Percentiles rank a stretch among this genome's conserved stretches.
Evolutionary conservation across 1,140 invertebrate genomes (phyloP).

Genomic region (Drosophila bocqueti): DNA sequence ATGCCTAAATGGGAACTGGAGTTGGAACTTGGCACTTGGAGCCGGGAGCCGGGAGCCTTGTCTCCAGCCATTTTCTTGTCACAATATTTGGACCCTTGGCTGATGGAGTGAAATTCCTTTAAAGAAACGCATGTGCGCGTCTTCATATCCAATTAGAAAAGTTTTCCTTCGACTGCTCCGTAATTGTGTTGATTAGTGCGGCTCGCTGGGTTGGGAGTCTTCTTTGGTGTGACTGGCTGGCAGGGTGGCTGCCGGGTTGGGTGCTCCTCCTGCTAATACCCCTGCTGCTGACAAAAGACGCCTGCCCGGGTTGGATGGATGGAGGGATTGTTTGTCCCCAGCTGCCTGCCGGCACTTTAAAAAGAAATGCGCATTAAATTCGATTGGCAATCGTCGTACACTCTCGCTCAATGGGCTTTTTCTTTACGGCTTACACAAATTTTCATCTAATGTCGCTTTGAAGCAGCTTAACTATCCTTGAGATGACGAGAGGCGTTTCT

Average conservation of each 20-base stretch:
- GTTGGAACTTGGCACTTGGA: slow-evolving; percentile 32
- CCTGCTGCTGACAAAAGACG: slow-evolving; percentile 33
- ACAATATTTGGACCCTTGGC: slow-evolving; percentile 75
- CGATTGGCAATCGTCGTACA: slow-evolving; percentile 59
- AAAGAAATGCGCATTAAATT: slow-evolving; percentile 63
- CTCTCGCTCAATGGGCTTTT: slow-evolving; percentile 42
- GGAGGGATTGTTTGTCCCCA: slow-evolving; percentile 29
- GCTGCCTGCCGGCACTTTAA: slow-evolving; percentile 61
- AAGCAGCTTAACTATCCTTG: slow-evolving; percentile 49
- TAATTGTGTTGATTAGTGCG: slow-evolving; percentile 83
- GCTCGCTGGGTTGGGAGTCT: slow-evolving; percentile 65
- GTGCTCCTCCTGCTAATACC: slow-evolving; percentile 1
- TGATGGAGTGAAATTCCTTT: slow-evolving; percentile 70
- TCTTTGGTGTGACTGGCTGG: slow-evolving; percentile 5
- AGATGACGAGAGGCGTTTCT: slow-evolving; percentile 19
- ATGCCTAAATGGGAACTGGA: slow-evolving; percentile 56
- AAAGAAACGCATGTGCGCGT: slow-evolving; percentile 81
- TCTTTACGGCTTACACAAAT: slow-evolving; percentile 65
- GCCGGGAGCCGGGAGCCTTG: slow-evolving; percentile 12
- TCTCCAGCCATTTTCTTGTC: slow-evolving; percentile 66
- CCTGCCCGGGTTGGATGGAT: not conserved
- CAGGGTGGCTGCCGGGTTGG: not conserved
- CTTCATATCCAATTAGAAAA: slow-evolving; percentile 84
- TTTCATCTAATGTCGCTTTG: slow-evolving; percentile 64
- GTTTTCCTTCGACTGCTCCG: slow-evolving; percentile 76